Percentiles rank a stretch among this genome's conserved stretches.
phyloP scores from a whole-genome alignment of 2,113 vertebrate genomes.

The Phasianus colchicus region DNA sequence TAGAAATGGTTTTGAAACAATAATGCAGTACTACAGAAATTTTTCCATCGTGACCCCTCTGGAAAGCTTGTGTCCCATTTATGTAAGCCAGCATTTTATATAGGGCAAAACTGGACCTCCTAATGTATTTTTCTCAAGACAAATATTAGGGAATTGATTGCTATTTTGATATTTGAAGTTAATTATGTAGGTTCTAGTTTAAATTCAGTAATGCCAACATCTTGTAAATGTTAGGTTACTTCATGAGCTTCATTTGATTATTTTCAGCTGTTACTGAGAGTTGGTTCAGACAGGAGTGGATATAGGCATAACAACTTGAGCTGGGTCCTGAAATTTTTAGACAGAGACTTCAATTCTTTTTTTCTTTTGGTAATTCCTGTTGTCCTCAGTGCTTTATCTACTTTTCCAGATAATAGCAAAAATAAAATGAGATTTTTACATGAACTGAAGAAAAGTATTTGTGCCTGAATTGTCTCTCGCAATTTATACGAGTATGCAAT shows the following conservation, averaged over 20 bases:
- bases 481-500: conserved; percentile 29
- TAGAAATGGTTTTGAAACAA: background rate
- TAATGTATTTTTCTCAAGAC: background rate
- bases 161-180: background rate
- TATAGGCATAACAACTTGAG: background rate
- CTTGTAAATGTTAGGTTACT: background rate
- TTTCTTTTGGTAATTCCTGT: background rate
- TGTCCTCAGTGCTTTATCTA: background rate
- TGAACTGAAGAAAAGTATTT: background rate
- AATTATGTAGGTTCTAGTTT: background rate
- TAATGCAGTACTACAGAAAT: background rate
- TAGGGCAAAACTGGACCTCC: background rate
- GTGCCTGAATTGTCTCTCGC: background rate
- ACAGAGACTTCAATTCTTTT: background rate
- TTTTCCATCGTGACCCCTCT: background rate
- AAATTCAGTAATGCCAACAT: background rate
- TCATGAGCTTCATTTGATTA: background rate
- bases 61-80: background rate
- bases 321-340: background rate
- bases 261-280: background rate
- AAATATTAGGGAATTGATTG: background rate
- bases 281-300: background rate
- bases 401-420: background rate
- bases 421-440: background rate
- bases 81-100: background rate